Percentiles rank a stretch among this genome's conserved stretches.
These are phyloP conservation scores for Lonchura striata DNA, from an alignment of 2,113 vertebrate genomes.

Conservation along the genomic window DNA sequence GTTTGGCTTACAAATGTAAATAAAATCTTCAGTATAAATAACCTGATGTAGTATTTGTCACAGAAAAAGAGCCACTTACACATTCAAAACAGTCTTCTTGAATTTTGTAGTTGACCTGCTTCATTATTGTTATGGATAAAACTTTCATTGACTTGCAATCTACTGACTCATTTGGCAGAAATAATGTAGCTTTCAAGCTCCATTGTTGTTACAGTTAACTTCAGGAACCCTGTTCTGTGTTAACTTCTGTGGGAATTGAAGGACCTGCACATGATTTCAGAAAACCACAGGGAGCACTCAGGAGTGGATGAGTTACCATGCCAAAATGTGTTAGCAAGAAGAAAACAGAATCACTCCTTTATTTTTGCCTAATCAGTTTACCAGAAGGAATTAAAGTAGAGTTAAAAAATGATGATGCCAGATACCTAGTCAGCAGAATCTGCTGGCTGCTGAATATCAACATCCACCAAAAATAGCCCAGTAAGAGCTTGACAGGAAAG, in stretches of 20 bases:
- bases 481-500: constrained; percentile 21
- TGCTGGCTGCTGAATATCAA: constrained; percentile 36
- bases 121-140: not conserved
- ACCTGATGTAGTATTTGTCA: not conserved
- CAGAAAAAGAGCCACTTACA: not conserved
- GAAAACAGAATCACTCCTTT: not conserved
- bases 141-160: not conserved
- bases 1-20: not conserved
- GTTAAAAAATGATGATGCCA: constrained; percentile 44
- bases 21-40: not conserved
- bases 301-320: not conserved
- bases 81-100: not conserved
- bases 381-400: constrained; percentile 6
- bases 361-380: not conserved
- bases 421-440: constrained; percentile 42
- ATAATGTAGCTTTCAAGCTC: not conserved
- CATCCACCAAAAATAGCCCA: constrained; percentile 60
- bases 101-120: not conserved
- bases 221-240: not conserved
- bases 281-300: not conserved
- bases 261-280: not conserved
- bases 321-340: not conserved
- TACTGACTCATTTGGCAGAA: not conserved
- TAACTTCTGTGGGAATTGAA: not conserved
- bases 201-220: not conserved